Conservation (phyloP, 1,140 invertebrate genomes). For the Drosophila watanabei region DNA sequence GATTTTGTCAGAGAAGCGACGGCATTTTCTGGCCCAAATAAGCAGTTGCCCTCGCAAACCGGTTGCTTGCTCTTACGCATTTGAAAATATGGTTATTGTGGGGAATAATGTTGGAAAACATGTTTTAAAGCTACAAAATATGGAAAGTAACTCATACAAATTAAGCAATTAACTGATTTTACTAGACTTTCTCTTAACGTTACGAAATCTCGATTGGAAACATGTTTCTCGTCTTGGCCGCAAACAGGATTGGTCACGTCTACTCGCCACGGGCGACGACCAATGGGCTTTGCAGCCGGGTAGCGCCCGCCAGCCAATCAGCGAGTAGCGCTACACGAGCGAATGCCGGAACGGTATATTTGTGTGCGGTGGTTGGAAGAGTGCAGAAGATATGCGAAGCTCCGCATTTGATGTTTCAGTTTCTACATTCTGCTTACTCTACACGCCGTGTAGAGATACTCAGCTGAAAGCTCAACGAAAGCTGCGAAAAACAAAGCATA, state of each 20-base stretch:
- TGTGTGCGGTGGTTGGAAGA: background rate
- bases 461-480: slow-evolving; percentile 38
- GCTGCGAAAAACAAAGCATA: slow-evolving; percentile 33
- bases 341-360: background rate
- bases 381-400: slow-evolving; percentile 5
- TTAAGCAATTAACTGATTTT: no score
- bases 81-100: background rate
- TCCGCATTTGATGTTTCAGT: slow-evolving; percentile 11
- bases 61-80: slow-evolving; percentile 10
- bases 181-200: background rate
- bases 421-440: slow-evolving; percentile 37
- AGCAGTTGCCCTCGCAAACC: slow-evolving; percentile 19
- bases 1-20: slow-evolving; percentile 64
- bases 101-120: background rate
- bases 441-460: slow-evolving; percentile 42
- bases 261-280: background rate
- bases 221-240: background rate
- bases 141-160: background rate
- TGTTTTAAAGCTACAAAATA: background rate
- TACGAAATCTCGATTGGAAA: background rate
- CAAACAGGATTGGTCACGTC: slow-evolving; percentile 23
- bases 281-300: slow-evolving; percentile 16
- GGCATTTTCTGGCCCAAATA: slow-evolving; percentile 46
- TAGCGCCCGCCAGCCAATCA: slow-evolving; percentile 25
- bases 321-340: background rate